Percentiles rank a stretch among this genome's conserved stretches.
Conservation (phyloP, 2,888 invertebrate species). For the Eupithecia tripunctaria region DNA sequence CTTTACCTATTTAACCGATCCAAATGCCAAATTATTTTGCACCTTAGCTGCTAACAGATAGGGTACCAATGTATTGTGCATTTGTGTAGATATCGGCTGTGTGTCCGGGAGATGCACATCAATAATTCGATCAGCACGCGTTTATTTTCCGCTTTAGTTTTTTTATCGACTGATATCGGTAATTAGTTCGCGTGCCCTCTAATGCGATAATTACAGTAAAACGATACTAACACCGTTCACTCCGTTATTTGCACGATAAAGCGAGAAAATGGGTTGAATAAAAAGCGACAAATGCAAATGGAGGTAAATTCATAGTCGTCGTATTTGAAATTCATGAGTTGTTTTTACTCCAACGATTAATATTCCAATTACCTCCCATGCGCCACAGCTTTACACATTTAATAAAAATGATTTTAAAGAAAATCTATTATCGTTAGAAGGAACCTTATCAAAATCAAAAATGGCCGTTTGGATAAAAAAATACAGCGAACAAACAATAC, state of each 20-base stretch:
- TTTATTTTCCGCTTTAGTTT: conserved; percentile 55
- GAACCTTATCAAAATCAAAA: neutral
- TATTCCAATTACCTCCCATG: neutral
- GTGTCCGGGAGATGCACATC: conserved; percentile 76
- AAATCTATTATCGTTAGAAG: neutral
- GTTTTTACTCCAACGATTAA: neutral
- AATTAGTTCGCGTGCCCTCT: conserved; percentile 32
- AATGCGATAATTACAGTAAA: conserved; percentile 29
- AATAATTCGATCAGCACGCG: conserved; percentile 75
- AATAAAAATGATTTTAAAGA: neutral
- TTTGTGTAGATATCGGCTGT: conserved; percentile 52
- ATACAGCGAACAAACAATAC: neutral
- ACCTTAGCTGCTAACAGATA: conserved; percentile 44
- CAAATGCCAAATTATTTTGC: conserved; percentile 33
- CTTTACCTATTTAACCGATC: conserved; percentile 36
- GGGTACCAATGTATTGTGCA: conserved; percentile 20
- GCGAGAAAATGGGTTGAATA: neutral
- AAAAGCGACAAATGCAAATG: neutral
- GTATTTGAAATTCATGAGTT: neutral
- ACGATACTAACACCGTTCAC: conserved; percentile 25
- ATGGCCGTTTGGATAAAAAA: no score
- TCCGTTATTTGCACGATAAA: conserved; percentile 21
- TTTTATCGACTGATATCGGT: conserved; percentile 41
- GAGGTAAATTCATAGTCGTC: neutral
- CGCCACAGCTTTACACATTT: neutral